Evolutionary conservation across 2,113 vertebrate species (phyloP).

Genomic region (Callipepla californica): DNA sequence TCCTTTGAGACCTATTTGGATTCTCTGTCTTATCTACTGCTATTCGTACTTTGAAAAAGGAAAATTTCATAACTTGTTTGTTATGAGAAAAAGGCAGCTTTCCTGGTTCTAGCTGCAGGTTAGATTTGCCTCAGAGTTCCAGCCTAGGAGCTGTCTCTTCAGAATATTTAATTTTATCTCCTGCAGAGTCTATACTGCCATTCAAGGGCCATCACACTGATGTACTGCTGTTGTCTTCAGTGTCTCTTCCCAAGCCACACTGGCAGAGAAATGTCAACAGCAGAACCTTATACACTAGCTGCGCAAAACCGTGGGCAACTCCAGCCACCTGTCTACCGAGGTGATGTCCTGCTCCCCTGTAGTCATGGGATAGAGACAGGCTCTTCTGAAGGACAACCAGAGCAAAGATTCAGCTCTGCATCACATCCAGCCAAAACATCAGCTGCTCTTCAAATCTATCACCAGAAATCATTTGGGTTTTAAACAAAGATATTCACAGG

Average conservation of each 20-base stretch:
- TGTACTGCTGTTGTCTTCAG: background rate
- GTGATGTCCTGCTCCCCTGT: accelerated
- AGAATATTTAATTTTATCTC: background rate
- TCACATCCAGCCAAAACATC: accelerated
- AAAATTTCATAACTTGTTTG: background rate
- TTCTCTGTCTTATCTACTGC: background rate
- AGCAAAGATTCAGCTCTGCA: background rate
- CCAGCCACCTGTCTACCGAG: background rate
- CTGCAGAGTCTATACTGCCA: background rate
- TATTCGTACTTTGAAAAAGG: background rate
- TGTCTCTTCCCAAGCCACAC: background rate
- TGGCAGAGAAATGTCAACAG: background rate
- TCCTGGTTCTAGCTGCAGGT: background rate
- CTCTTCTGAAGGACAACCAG: background rate
- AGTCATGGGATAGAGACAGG: background rate
- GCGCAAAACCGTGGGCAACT: background rate
- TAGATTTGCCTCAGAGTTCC: background rate
- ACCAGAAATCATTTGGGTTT: background rate
- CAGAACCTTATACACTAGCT: background rate
- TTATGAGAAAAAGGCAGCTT: background rate
- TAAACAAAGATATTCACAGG: background rate
- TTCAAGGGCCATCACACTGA: accelerated
- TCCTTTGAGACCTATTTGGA: background rate
- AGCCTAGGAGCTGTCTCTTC: background rate
- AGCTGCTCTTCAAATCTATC: background rate